phyloP scores from a whole-genome alignment of 2,888 invertebrate species.

The Yponomeuta cagnagella region DNA sequence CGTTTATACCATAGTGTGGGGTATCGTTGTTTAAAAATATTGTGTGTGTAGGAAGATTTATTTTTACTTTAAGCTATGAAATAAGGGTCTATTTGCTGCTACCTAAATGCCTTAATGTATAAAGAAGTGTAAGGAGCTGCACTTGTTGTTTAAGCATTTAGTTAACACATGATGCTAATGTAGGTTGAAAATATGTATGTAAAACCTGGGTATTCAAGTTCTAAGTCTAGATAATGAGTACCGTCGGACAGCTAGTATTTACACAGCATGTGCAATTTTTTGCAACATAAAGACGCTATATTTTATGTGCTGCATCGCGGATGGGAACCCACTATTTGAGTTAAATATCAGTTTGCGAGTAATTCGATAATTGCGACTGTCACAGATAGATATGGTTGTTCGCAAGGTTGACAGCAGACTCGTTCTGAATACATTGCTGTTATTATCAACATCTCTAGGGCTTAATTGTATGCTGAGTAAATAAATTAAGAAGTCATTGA shows the following conservation, averaged over 20 bases:
- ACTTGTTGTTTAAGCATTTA: background rate
- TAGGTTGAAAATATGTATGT: background rate
- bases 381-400: slow-evolving; percentile 31
- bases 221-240: slow-evolving; percentile 41
- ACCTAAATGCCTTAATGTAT: too few relatives aligned
- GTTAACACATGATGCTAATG: background rate
- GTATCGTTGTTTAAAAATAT: too few relatives aligned
- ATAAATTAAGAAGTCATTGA: too few relatives aligned
- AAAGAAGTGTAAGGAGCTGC: too few relatives aligned
- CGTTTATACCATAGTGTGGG: too few relatives aligned
- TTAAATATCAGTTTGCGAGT: slow-evolving; percentile 54
- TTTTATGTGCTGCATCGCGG: slow-evolving; percentile 49
- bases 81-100: too few relatives aligned
- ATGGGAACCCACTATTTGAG: slow-evolving; percentile 50
- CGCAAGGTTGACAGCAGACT: background rate
- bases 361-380: slow-evolving; percentile 65
- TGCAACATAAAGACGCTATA: slow-evolving; percentile 43
- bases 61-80: too few relatives aligned
- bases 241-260: slow-evolving; percentile 47
- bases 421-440: background rate
- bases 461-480: too few relatives aligned
- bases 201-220: slow-evolving; percentile 19
- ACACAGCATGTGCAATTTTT: slow-evolving; percentile 41
- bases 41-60: too few relatives aligned
- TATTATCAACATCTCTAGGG: too few relatives aligned